phyloP scores from a whole-genome alignment of 53 echinoderm and acorn worm genomes.

The Echinometra lucunter region DNA sequence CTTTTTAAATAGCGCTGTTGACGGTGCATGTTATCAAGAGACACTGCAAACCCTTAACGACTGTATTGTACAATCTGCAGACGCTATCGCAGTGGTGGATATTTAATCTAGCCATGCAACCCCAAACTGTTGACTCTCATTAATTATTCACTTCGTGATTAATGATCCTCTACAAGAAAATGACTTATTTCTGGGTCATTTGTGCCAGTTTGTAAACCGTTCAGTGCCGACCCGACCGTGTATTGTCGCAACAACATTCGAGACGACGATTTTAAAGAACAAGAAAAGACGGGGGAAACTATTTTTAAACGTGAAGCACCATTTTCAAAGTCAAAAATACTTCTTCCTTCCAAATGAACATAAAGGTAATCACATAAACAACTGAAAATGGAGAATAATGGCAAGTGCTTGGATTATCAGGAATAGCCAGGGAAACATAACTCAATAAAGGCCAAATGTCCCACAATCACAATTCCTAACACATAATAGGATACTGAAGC shows the following conservation, averaged over 20 bases:
- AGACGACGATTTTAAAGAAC: not conserved
- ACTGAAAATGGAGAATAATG: not conserved
- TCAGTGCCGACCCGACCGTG: slow-evolving; percentile 36
- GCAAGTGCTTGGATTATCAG: not conserved
- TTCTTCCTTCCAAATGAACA: not conserved
- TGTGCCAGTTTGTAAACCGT: slow-evolving; percentile 60
- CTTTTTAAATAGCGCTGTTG: not conserved
- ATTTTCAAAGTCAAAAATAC: not conserved
- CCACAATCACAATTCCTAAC: too few species aligned
- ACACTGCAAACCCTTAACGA: not conserved
- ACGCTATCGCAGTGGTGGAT: slow-evolving; percentile 20
- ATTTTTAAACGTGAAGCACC: not conserved
- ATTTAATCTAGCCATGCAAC: slow-evolving; percentile 37
- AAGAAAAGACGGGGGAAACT: not conserved
- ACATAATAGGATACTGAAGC: too few species aligned
- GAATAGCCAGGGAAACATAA: not conserved
- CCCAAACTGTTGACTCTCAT: slow-evolving; percentile 58
- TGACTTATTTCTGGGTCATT: slow-evolving; percentile 64
- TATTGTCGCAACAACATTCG: slow-evolving; percentile 17
- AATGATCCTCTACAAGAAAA: slow-evolving; percentile 53
- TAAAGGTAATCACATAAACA: not conserved
- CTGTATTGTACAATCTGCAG: not conserved
- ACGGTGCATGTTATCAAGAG: not conserved
- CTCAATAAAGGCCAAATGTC: too few species aligned
- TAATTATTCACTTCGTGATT: slow-evolving; percentile 62